phyloP scores from a whole-genome alignment of 2,888 invertebrate genomes.

The Andrena trimmerana region DNA sequence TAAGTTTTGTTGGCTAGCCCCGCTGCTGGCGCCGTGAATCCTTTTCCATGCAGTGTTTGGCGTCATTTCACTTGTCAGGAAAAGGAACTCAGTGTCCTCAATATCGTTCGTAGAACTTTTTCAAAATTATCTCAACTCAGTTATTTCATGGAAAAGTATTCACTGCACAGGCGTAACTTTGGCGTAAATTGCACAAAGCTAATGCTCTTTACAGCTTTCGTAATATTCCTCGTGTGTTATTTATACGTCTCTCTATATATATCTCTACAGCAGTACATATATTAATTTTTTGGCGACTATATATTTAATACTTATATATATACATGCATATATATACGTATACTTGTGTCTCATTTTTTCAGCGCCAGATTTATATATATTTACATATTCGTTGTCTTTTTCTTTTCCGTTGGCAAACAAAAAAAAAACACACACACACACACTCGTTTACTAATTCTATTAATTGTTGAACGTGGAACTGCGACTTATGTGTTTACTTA shows the following conservation, averaged over 20 bases:
- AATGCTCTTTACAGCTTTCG: constrained; percentile 76
- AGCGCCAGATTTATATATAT: constrained; percentile 67
- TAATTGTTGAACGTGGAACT: constrained; percentile 78
- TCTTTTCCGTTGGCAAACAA: constrained; percentile 45
- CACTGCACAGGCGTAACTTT: constrained; percentile 47
- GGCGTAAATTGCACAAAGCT: constrained; percentile 72
- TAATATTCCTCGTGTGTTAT: constrained; percentile 63
- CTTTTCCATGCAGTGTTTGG: constrained; percentile 30
- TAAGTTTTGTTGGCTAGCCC: constrained; percentile 67
- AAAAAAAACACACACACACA: constrained; percentile 52
- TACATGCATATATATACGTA: constrained; percentile 42
- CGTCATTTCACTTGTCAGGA: not conserved
- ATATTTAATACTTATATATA: constrained; percentile 40
- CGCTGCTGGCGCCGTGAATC: constrained; percentile 54
- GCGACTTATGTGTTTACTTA: constrained; percentile 80
- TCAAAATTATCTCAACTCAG: not conserved
- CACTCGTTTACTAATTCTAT: constrained; percentile 81
- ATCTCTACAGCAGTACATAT: constrained; percentile 48
- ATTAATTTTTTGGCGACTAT: constrained; percentile 60
- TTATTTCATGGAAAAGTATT: constrained; percentile 35
- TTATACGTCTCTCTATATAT: constrained; percentile 25
- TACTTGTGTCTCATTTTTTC: constrained; percentile 71
- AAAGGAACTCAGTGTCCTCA: not conserved
- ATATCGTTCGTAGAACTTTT: not conserved
- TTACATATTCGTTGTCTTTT: constrained; percentile 49